Evolutionary conservation across 2,888 invertebrate genomes (phyloP).

Genomic region (Spodoptera exigua): DNA sequence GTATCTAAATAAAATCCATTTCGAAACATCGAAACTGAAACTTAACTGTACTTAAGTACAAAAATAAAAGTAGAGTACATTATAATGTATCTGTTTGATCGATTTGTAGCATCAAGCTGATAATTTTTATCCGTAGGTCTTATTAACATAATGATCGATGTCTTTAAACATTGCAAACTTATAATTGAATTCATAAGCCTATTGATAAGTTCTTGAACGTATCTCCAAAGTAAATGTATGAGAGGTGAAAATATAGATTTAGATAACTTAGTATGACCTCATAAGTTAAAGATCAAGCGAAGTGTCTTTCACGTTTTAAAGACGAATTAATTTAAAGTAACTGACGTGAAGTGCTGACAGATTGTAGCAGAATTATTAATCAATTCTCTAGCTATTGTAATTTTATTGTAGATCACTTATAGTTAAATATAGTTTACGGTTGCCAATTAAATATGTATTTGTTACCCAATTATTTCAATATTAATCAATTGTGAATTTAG

Average conservation of each 20-base stretch:
- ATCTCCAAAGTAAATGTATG: no score
- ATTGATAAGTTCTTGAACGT: no score
- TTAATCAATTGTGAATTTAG: not conserved
- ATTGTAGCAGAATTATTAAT: slow-evolving; percentile 12
- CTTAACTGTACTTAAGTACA: no score
- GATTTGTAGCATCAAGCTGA: slow-evolving; percentile 21
- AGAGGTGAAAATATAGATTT: not conserved
- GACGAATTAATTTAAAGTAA: slow-evolving; percentile 16
- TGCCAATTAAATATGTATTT: slow-evolving; percentile 17
- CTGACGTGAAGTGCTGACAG: slow-evolving; percentile 17
- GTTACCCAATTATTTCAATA: slow-evolving; percentile 7
- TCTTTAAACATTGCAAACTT: not conserved
- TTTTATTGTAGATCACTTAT: slow-evolving; percentile 1
- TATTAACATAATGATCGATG: slow-evolving; percentile 20
- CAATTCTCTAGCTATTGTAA: not conserved
- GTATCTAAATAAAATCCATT: no score
- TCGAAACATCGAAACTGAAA: no score
- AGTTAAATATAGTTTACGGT: not conserved
- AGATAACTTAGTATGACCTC: slow-evolving; percentile 1
- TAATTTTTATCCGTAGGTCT: not conserved
- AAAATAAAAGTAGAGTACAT: not conserved
- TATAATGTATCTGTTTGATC: slow-evolving; percentile 21
- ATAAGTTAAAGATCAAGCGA: slow-evolving; percentile 23
- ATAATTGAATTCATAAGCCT: not conserved
- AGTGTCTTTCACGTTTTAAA: slow-evolving; percentile 2